Evolutionary conservation across 1,140 invertebrate species (phyloP).

Genomic region (Anthonomus grandis): DNA sequence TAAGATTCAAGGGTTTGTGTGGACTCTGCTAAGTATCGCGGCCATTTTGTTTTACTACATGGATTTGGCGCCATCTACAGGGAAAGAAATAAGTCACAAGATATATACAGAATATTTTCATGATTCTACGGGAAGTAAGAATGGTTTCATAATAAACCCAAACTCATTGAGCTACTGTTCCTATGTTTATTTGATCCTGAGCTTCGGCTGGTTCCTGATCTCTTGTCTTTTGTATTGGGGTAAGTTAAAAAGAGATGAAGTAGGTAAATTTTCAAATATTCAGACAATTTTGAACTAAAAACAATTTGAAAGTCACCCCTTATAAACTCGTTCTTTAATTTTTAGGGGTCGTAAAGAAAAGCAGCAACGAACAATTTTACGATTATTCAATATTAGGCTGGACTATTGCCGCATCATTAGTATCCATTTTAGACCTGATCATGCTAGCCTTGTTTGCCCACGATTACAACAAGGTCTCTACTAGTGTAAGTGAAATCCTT

Average conservation of each 20-base stretch:
- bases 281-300: too few species aligned
- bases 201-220: slow-evolving; percentile 7
- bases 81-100: neutral
- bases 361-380: neutral
- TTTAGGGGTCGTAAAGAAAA: neutral
- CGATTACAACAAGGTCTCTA: neutral
- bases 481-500: neutral
- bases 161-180: slow-evolving; percentile 5
- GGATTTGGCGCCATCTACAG: neutral
- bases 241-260: slow-evolving; percentile 7
- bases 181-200: slow-evolving; percentile 10
- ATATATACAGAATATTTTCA: neutral
- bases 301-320: neutral
- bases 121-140: neutral
- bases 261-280: too few species aligned
- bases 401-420: neutral
- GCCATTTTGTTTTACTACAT: slow-evolving; percentile 16
- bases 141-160: neutral
- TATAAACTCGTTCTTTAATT: neutral
- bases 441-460: neutral
- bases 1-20: slow-evolving; percentile 23
- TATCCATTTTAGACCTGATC: slow-evolving; percentile 2
- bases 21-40: slow-evolving; percentile 4
- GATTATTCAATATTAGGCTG: neutral
- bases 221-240: slow-evolving; percentile 11